These are phyloP conservation scores for Laterallus jamaicensis DNA, from an alignment of 2,113 vertebrate species.

Conservation along the genomic window DNA sequence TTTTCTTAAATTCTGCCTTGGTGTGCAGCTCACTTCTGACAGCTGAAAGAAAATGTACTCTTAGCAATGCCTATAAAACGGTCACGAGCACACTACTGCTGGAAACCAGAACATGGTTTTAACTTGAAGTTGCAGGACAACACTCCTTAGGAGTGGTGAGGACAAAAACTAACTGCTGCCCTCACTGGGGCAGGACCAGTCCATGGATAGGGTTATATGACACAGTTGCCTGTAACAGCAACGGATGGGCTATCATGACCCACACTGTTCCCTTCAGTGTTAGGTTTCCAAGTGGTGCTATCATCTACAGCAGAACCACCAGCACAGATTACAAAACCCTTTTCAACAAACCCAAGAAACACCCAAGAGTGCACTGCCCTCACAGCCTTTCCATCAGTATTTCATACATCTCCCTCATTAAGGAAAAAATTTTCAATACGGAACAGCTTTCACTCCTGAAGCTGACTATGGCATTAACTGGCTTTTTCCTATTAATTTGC, in stretches of 20 bases:
- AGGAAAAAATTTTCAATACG: background rate
- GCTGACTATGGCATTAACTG: background rate
- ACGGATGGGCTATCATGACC: rapidly evolving
- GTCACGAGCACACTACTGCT: background rate
- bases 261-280: background rate
- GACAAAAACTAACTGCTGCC: background rate
- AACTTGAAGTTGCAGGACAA: background rate
- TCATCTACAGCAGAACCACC: background rate
- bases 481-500: slow-evolving; percentile 22
- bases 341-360: background rate
- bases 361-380: background rate
- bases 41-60: background rate
- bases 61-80: background rate
- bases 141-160: background rate
- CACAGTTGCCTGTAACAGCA: background rate
- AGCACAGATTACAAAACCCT: background rate
- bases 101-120: background rate
- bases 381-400: background rate
- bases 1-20: slow-evolving; percentile 28
- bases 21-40: background rate
- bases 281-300: background rate
- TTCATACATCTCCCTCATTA: background rate
- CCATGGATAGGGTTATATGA: background rate
- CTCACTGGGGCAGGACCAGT: background rate
- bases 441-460: background rate